Evolutionary conservation across 2,113 vertebrate genomes (phyloP), one percentile per base, ranked within the genome.

Genomic region (Mastomys natalensis): DNA sequence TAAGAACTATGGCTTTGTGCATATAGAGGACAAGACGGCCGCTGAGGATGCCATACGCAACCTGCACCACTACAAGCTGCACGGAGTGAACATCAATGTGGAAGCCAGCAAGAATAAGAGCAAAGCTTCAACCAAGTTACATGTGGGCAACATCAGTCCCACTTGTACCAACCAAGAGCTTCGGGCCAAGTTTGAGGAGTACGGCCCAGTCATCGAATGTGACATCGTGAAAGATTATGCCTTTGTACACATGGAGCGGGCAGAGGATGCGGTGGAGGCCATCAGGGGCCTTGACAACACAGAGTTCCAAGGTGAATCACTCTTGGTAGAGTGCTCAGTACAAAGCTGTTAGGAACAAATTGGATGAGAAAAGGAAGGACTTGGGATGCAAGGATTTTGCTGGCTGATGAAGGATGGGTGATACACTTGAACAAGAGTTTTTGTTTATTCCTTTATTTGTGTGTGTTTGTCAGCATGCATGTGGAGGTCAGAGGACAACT

Each of bases 141-240:
- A 99, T 5, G 99, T 99, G 15, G 99, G 99, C 94, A 99, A 99
- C 98, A 99, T 99, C 96, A 98, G 98, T 24, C 98, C 98, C 7
- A 97, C 98, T 1, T 99, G 99, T 93, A 99, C 99, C 98, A 99
- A 99, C 97, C 98, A 99, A 84, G 99, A 99, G 98, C 98, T 99
- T 89, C 98, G 99, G 19, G 99, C 99, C 97, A 99, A 99, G 95
- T 99, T 99, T 91, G 99, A 99, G 96, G 99, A 99, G 97, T 99
- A 98, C 53, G 99, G 99, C 17, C 91, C 99, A 0, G 99, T 99
- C 92, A 98, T 99, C 91, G 99, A 99, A 98, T 99, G 99, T 82
- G 99, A 99, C 98, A 99, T 99, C 97, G 99, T 99, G 16, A 99
- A 99, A 98, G 99, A 99, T 97, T 99, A 99, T 92, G 99, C 99